Evolutionary conservation across 2,797 vertebrate species (phyloP).

Genomic region (Potorous gilbertii): DNA sequence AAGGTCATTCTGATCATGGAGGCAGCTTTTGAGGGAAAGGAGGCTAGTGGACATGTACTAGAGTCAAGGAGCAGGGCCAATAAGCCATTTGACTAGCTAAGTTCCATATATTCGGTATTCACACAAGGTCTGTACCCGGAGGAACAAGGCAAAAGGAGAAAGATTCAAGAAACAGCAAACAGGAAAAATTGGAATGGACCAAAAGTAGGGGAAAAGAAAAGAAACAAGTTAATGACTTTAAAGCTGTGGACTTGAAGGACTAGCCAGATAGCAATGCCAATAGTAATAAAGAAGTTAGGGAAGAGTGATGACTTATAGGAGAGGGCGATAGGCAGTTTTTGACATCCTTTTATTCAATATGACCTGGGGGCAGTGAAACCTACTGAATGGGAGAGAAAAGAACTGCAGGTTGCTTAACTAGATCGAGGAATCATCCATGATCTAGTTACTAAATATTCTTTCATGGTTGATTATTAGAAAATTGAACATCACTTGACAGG

Average conservation of each 20-base stretch:
- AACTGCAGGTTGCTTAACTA: constrained; percentile 16
- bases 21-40: not conserved
- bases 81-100: not conserved
- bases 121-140: not conserved
- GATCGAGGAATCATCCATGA: constrained; percentile 1
- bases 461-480: constrained; percentile 7
- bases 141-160: not conserved
- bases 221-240: not conserved
- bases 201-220: not conserved
- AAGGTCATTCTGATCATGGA: not conserved
- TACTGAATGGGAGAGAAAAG: constrained; percentile 33
- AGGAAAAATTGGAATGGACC: not conserved
- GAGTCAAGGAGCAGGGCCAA: not conserved
- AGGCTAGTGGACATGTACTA: not conserved
- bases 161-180: not conserved
- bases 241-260: not conserved
- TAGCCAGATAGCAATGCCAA: not conserved
- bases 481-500: not conserved
- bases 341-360: not conserved
- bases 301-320: not conserved
- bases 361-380: constrained; percentile 32
- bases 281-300: not conserved
- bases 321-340: not conserved
- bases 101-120: not conserved
- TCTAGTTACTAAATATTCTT: constrained; percentile 7